Conservation (phyloP, 2,888 invertebrate genomes). For the Holacanthella duospinosa region DNA sequence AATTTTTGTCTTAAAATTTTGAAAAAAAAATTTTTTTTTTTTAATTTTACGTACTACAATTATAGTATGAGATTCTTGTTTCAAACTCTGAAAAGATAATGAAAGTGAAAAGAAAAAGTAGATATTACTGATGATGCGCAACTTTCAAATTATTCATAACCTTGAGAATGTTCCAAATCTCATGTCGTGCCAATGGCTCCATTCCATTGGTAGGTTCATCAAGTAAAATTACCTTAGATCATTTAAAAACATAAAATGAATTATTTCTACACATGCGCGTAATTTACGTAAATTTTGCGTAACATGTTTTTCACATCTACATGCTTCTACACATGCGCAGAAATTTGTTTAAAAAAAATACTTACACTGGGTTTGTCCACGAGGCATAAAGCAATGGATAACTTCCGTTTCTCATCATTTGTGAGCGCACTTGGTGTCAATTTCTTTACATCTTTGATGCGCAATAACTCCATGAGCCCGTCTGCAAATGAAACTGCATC, state of each 20-base stretch:
- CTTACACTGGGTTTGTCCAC: conserved; percentile 20
- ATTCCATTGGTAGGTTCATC: conserved; percentile 26
- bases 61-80: not conserved
- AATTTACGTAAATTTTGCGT: not conserved
- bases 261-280: not conserved
- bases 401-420: conserved; percentile 18
- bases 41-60: not conserved
- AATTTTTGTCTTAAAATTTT: not conserved
- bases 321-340: too few relatives aligned
- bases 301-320: too few relatives aligned
- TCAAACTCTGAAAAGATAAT: not conserved
- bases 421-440: conserved; percentile 18
- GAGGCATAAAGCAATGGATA: conserved; percentile 27
- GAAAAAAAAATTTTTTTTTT: not conserved
- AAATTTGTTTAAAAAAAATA: too few relatives aligned
- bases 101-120: not conserved
- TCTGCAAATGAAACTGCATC: conserved; percentile 16
- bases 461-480: conserved; percentile 17
- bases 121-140: too few relatives aligned
- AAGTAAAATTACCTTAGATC: conserved; percentile 20
- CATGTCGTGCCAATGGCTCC: conserved; percentile 21
- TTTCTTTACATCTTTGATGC: conserved; percentile 17
- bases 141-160: not conserved
- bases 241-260: too few relatives aligned
- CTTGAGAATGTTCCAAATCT: conserved; percentile 28